phyloP scores from a whole-genome alignment of 2,888 invertebrate species.

The Lasiommata megera region DNA sequence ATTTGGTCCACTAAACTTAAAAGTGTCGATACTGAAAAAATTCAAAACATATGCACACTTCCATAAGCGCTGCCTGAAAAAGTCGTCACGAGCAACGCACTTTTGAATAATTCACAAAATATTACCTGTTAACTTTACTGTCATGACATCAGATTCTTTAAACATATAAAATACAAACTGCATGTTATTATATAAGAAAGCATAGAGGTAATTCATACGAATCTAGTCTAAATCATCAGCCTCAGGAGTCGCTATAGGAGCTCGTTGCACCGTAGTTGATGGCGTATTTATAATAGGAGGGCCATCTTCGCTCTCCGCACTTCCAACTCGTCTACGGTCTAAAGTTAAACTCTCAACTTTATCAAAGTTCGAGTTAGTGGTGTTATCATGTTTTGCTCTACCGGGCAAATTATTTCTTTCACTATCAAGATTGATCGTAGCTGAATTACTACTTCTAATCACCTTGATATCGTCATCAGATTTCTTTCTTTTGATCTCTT shows the following conservation, averaged over 20 bases:
- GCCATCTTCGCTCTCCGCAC: slow-evolving; percentile 40
- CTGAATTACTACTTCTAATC: slow-evolving; percentile 41
- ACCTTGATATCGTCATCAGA: slow-evolving; percentile 44
- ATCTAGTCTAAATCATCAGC: slow-evolving; percentile 62
- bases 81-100: neutral
- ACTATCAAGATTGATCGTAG: slow-evolving; percentile 34
- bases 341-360: slow-evolving; percentile 51
- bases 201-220: slow-evolving; percentile 25
- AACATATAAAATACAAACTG: slow-evolving; percentile 52
- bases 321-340: slow-evolving; percentile 64
- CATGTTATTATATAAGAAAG: slow-evolving; percentile 41
- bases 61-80: neutral
- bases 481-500: slow-evolving; percentile 59
- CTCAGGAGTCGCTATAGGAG: slow-evolving; percentile 60
- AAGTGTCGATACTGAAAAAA: no score
- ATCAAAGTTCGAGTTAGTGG: slow-evolving; percentile 35
- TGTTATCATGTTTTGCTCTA: slow-evolving; percentile 36
- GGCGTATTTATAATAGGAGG: slow-evolving; percentile 36
- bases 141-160: slow-evolving; percentile 44
- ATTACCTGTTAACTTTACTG: slow-evolving; percentile 25
- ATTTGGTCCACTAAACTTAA: no score
- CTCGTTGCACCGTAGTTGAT: slow-evolving; percentile 37
- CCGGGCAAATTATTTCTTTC: slow-evolving; percentile 38
- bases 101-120: slow-evolving; percentile 13
- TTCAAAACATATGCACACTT: no score